Evolutionary conservation across 2,797 vertebrate genomes (phyloP).

Genomic region (Buceros bicornis): DNA sequence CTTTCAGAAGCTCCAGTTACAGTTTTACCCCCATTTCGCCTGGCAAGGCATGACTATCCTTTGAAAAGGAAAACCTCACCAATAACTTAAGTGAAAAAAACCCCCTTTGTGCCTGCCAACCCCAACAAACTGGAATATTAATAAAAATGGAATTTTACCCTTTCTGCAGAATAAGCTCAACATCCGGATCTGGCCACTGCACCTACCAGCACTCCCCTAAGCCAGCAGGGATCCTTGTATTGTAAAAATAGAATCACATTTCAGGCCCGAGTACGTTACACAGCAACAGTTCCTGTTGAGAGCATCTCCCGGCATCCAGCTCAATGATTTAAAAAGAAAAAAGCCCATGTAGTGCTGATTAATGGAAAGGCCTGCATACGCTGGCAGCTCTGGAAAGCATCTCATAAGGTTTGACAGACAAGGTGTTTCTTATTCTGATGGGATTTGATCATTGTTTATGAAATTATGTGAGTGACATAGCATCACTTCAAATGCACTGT

Average conservation of each 20-base stretch:
- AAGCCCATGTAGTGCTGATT: slow-evolving; percentile 62
- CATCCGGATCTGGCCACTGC: not conserved
- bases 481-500: slow-evolving; percentile 11
- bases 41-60: not conserved
- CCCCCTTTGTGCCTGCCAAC: not conserved
- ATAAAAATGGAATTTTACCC: slow-evolving; percentile 12
- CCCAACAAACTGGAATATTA: not conserved
- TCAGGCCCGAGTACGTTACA: not conserved
- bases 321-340: slow-evolving; percentile 41
- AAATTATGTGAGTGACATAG: slow-evolving; percentile 44
- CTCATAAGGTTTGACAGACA: slow-evolving; percentile 70
- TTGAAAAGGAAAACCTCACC: slow-evolving; percentile 8
- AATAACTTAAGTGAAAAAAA: not conserved
- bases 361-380: slow-evolving; percentile 42
- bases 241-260: slow-evolving; percentile 35
- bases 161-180: not conserved
- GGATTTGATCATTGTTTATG: slow-evolving; percentile 67
- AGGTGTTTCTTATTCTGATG: slow-evolving; percentile 64
- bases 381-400: slow-evolving; percentile 71
- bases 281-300: slow-evolving; percentile 25
- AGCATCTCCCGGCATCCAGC: not conserved
- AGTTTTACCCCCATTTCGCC: not conserved
- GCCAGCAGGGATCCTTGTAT: slow-evolving; percentile 2
- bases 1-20: not conserved
- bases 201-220: not conserved